Evolutionary conservation across 2,797 vertebrate genomes (phyloP).

Genomic region (Knipowitschia caucasica): DNA sequence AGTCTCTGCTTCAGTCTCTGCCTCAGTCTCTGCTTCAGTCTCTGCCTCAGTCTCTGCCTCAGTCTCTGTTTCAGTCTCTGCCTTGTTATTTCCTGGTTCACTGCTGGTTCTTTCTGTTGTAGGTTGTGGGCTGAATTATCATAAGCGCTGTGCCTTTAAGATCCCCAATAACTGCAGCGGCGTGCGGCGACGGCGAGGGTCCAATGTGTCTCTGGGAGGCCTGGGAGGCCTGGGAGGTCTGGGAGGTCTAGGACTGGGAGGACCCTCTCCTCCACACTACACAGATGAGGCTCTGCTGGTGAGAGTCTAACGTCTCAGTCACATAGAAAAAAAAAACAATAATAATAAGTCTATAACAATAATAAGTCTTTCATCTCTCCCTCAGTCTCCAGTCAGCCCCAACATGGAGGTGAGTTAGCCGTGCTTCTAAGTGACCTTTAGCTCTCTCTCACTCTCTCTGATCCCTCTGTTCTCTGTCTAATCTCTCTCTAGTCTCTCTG

Average conservation of each 20-base stretch:
- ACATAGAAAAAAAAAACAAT: too few species aligned
- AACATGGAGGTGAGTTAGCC: slow-evolving; percentile 82
- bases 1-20: too few species aligned
- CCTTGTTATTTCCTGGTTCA: neutral
- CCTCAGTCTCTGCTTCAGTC: too few species aligned
- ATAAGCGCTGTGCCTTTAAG: slow-evolving; percentile 98
- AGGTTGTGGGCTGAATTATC: slow-evolving; percentile 97
- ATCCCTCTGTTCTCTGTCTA: too few species aligned
- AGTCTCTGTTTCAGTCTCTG: neutral
- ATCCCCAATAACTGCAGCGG: slow-evolving; percentile 98
- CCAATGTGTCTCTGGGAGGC: slow-evolving; percentile 91
- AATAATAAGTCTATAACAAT: too few species aligned
- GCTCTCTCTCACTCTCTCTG: too few species aligned
- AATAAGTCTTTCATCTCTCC: neutral
- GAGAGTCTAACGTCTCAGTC: too few species aligned
- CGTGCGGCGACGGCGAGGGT: slow-evolving; percentile 85
- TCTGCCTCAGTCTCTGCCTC: neutral
- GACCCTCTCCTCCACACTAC: slow-evolving; percentile 68
- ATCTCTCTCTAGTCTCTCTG: too few species aligned
- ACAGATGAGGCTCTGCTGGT: slow-evolving; percentile 87
- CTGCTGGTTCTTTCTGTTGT: neutral
- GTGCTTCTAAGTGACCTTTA: neutral
- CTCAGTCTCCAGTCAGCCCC: slow-evolving; percentile 88
- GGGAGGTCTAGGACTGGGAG: slow-evolving; percentile 68
- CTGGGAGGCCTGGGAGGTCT: too few species aligned